Evolutionary conservation across 2,113 vertebrate species (phyloP).

Genomic region (Macquaria australasica): DNA sequence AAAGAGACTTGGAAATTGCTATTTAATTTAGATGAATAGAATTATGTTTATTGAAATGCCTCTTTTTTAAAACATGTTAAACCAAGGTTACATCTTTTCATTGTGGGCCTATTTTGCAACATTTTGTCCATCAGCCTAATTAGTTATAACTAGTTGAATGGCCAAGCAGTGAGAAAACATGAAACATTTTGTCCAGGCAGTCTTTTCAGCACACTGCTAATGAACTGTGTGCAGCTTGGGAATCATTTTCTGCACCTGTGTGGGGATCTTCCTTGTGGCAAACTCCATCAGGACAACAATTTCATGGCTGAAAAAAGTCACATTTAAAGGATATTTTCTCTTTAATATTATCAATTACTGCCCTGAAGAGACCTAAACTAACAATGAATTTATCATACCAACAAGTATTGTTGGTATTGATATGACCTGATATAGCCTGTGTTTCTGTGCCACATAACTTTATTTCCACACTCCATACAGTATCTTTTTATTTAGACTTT

Average conservation of each 20-base stretch:
- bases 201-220: not conserved
- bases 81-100: not conserved
- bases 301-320: conserved; percentile 17
- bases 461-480: not conserved
- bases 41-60: not conserved
- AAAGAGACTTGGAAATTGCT: not conserved
- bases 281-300: conserved; percentile 7
- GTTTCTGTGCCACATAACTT: not conserved
- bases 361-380: not conserved
- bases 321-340: not conserved
- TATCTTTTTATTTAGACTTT: not conserved
- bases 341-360: not conserved
- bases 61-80: too few species aligned
- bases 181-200: not conserved
- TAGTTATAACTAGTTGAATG: not conserved
- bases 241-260: not conserved
- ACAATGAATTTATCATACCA: not conserved
- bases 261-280: not conserved
- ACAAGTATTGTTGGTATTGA: not conserved
- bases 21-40: not conserved
- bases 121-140: not conserved
- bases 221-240: not conserved
- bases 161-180: not conserved
- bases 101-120: not conserved
- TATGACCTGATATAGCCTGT: not conserved